A percentile compares a stretch with the other conserved stretches of the same genome.
Conservation (phyloP, 2,113 vertebrate species). For the Rhipidura dahli region DNA sequence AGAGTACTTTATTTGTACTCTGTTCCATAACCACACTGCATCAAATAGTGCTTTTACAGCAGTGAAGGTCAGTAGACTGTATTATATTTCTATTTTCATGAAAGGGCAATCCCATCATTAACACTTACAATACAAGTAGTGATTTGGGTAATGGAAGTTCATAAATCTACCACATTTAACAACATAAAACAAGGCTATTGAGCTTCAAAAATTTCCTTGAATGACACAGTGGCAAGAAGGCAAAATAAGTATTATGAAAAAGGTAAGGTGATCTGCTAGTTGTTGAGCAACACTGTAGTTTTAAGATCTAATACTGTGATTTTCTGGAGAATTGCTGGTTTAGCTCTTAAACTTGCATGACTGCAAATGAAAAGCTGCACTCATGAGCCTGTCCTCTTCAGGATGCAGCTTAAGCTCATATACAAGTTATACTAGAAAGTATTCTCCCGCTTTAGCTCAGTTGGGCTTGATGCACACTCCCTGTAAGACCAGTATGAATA, state of each 20-base stretch:
- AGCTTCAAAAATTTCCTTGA: background rate
- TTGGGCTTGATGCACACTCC: background rate
- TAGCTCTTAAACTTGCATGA: background rate
- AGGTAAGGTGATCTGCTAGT: background rate
- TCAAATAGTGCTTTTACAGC: slow-evolving; percentile 44
- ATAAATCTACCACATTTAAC: slow-evolving; percentile 12
- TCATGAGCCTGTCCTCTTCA: background rate
- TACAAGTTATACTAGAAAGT: background rate
- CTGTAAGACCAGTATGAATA: background rate
- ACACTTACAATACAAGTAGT: slow-evolving; percentile 31
- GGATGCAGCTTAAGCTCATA: background rate
- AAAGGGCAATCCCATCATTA: slow-evolving; percentile 29
- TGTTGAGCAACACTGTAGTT: background rate
- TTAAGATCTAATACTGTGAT: background rate
- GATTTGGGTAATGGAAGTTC: slow-evolving; percentile 4
- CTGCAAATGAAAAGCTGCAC: background rate
- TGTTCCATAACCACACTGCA: background rate
- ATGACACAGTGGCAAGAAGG: background rate
- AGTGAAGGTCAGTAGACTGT: background rate
- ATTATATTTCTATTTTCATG: background rate
- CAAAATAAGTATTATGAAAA: background rate
- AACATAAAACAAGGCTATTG: background rate
- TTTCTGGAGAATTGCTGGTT: background rate
- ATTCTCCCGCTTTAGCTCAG: background rate
- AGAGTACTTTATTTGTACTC: background rate